phyloP scores from a whole-genome alignment of 2,797 vertebrate genomes.

The Phataginus tetradactyla region DNA sequence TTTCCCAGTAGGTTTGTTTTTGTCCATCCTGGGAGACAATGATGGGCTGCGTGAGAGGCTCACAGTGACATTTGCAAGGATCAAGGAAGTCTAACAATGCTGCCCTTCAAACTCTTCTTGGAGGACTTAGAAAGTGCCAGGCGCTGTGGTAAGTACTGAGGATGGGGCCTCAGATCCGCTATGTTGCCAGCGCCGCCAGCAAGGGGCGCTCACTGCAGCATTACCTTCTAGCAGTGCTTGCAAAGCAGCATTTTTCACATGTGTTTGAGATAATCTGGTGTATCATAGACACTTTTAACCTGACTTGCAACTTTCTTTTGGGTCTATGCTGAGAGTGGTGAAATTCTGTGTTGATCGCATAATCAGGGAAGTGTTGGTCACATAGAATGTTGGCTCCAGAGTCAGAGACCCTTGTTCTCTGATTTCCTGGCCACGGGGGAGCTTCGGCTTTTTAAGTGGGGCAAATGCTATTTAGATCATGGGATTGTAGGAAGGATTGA shows the following conservation, averaged over 20 bases:
- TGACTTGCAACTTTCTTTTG: background rate
- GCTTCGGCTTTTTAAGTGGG: background rate
- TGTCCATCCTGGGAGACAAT: accelerated
- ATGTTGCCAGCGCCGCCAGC: too few relatives aligned
- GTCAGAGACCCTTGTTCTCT: background rate
- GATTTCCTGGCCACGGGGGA: background rate
- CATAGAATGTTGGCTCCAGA: background rate
- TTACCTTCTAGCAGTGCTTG: background rate
- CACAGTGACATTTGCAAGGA: background rate
- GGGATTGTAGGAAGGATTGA: background rate
- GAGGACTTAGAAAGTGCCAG: background rate
- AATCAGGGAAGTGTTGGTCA: background rate
- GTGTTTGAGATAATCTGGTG: background rate
- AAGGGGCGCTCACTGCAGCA: accelerated
- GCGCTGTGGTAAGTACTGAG: accelerated
- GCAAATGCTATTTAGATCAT: background rate
- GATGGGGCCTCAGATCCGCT: background rate
- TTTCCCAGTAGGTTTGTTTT: background rate
- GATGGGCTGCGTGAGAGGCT: background rate
- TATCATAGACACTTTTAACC: background rate
- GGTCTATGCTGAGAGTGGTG: background rate
- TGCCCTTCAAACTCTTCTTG: too few relatives aligned
- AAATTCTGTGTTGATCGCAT: accelerated
- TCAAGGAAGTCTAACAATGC: too few relatives aligned
- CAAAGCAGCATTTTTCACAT: background rate